Percentiles rank a stretch among this genome's conserved stretches.
Evolutionary conservation across 2,797 vertebrate genomes (phyloP).

Genomic region (Podargus strigoides): DNA sequence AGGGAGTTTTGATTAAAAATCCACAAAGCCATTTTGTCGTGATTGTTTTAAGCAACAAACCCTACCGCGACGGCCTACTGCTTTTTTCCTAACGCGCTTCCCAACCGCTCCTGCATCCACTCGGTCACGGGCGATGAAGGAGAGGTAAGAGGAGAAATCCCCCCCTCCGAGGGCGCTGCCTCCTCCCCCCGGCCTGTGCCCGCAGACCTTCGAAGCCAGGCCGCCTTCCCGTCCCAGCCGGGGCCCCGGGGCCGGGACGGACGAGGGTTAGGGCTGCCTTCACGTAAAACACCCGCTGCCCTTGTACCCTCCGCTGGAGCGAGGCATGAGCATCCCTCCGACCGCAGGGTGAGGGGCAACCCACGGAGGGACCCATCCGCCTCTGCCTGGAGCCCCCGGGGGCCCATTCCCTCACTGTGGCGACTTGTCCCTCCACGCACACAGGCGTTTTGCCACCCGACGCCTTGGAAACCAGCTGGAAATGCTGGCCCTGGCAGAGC

Average conservation of each 20-base stretch:
- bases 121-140: background rate
- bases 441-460: background rate
- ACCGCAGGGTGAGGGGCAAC: rapidly evolving
- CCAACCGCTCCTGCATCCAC: background rate
- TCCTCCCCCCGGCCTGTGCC: background rate
- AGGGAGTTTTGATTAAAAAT: slow-evolving; percentile 56
- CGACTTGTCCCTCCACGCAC: background rate
- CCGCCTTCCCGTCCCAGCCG: background rate
- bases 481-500: background rate
- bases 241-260: too few species aligned
- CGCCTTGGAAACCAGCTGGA: background rate
- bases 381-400: background rate
- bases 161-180: background rate
- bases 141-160: slow-evolving; percentile 50
- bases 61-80: background rate
- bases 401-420: background rate
- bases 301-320: background rate
- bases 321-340: background rate
- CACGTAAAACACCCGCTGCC: background rate
- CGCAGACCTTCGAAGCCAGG: background rate
- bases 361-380: background rate
- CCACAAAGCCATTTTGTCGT: slow-evolving; percentile 7
- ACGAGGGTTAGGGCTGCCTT: background rate
- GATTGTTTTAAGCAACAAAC: slow-evolving; percentile 24
- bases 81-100: background rate